phyloP scores from a whole-genome alignment of 2,113 vertebrate genomes.

The Chlamydotis undulata region DNA sequence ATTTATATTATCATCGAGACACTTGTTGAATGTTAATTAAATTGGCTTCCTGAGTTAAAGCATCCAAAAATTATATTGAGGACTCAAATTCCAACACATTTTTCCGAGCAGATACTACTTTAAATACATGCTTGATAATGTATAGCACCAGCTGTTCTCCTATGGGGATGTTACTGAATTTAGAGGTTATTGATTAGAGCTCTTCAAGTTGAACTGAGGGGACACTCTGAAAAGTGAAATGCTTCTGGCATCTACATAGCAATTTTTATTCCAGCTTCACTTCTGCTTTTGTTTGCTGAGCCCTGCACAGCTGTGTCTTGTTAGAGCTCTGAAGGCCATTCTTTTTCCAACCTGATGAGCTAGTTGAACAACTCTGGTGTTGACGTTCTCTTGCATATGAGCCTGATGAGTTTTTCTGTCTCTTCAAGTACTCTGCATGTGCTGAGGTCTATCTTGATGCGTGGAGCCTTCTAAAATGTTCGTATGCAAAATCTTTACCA shows the following conservation, averaged over 20 bases:
- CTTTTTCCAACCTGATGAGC: fast-evolving
- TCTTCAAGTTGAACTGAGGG: neutral
- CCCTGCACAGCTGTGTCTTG: neutral
- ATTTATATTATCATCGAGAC: neutral
- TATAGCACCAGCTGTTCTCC: neutral
- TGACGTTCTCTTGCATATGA: neutral
- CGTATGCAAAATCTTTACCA: neutral
- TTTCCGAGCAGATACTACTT: neutral
- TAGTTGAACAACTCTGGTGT: neutral
- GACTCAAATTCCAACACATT: neutral
- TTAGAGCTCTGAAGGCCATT: neutral
- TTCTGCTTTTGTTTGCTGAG: neutral
- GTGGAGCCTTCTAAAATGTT: neutral
- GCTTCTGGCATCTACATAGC: neutral
- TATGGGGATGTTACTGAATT: neutral
- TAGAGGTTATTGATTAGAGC: neutral
- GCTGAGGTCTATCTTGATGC: neutral
- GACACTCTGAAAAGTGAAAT: neutral
- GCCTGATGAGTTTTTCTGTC: neutral
- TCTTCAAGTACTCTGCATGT: neutral
- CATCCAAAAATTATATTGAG: neutral
- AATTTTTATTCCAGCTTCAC: neutral
- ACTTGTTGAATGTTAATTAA: neutral
- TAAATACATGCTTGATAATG: neutral
- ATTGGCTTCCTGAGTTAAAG: neutral